These are phyloP conservation scores for Myrmecobius fasciatus DNA, from an alignment of 2,113 vertebrate species.

Conservation along the genomic window DNA sequence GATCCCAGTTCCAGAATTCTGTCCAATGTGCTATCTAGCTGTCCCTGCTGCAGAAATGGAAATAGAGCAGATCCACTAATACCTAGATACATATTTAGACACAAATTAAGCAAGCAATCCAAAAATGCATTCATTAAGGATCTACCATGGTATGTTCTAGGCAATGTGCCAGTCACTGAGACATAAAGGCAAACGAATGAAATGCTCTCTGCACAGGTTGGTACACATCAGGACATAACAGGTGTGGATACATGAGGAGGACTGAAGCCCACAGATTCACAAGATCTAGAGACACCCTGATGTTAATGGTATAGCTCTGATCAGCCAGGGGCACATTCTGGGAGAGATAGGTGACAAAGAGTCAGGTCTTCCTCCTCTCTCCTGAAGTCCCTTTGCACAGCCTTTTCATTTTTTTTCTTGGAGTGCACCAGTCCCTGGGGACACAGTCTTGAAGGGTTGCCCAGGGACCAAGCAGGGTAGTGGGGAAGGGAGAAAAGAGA, in stretches of 20 bases:
- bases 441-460: not conserved
- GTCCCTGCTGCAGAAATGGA: not conserved
- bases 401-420: not conserved
- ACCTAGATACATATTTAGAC: not conserved
- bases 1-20: no score
- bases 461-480: not conserved
- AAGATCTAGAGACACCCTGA: not conserved
- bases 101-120: not conserved
- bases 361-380: not conserved
- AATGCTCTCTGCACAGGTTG: not conserved
- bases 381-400: not conserved
- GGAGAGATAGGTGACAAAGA: not conserved
- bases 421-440: not conserved
- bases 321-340: not conserved
- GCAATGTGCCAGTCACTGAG: not conserved
- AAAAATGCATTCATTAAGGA: not conserved
- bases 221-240: not conserved
- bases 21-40: not conserved
- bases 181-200: not conserved
- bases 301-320: not conserved
- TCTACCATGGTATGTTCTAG: not conserved
- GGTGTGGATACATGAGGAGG: no score
- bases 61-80: not conserved
- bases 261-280: not conserved
- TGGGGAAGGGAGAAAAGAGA: not conserved